Conservation (phyloP, 2,888 invertebrate species). For the Aphodius sticticus region DNA sequence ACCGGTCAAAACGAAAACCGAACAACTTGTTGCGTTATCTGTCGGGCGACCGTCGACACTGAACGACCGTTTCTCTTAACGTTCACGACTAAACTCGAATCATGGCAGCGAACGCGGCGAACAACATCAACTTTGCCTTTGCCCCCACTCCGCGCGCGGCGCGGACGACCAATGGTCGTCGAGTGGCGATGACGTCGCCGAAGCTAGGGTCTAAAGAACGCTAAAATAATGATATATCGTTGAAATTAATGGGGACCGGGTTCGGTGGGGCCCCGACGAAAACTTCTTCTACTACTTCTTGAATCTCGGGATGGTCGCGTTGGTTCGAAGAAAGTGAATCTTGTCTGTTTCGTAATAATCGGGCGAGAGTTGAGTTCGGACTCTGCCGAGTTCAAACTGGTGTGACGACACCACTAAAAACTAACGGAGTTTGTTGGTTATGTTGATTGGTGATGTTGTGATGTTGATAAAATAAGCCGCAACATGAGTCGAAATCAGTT, state of each 20-base stretch:
- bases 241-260: constrained; percentile 39
- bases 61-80: background rate
- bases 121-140: background rate
- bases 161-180: background rate
- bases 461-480: no score
- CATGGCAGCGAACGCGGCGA: background rate
- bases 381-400: background rate
- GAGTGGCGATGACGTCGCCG: background rate
- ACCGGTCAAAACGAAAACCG: constrained; percentile 7
- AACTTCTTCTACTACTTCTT: background rate
- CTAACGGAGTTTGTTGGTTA: background rate
- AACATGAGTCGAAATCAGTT: no score
- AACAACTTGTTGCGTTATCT: background rate
- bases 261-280: background rate
- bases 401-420: constrained; percentile 5
- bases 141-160: background rate
- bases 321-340: background rate
- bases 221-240: constrained; percentile 42
- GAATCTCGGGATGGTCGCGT: background rate
- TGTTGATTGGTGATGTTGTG: no score
- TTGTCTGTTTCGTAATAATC: background rate
- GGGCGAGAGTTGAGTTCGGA: background rate
- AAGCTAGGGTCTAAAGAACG: background rate
- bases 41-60: background rate
- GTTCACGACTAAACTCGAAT: background rate